Evolutionary conservation across 2,888 invertebrate genomes (phyloP).

Genomic region (Conomelus anceps): DNA sequence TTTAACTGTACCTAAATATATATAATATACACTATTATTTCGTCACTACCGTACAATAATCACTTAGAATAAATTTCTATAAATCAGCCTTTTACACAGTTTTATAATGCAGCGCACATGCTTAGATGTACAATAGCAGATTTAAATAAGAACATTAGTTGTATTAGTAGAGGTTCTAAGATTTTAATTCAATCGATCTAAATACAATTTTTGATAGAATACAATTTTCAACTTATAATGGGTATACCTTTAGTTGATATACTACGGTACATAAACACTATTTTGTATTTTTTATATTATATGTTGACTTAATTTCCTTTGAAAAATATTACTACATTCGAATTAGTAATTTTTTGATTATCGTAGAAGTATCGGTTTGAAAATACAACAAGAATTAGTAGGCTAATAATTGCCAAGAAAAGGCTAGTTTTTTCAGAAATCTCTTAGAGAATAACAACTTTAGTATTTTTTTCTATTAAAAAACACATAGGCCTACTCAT

Average conservation of each 20-base stretch:
- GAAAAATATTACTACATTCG: too few species aligned
- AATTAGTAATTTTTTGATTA: too few species aligned
- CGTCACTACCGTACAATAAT: not conserved
- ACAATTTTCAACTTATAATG: not conserved
- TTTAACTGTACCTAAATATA: not conserved
- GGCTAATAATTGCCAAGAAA: too few species aligned
- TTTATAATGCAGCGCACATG: not conserved
- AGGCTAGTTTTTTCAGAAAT: too few species aligned
- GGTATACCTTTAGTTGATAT: not conserved
- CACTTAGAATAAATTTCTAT: not conserved
- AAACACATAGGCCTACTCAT: too few species aligned
- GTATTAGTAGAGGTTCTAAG: too few species aligned
- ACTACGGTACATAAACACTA: not conserved
- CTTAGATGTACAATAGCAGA: not conserved
- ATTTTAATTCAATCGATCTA: not conserved
- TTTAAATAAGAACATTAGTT: not conserved
- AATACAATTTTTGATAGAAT: not conserved
- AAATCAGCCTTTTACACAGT: not conserved
- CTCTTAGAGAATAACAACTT: too few species aligned
- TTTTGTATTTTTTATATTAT: too few species aligned
- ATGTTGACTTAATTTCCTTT: too few species aligned
- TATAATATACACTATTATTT: not conserved
- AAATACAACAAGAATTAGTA: too few species aligned
- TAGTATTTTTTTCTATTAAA: too few species aligned
- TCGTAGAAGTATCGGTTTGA: too few species aligned